Evolutionary conservation across 35 echinoderm and acorn worm species (phyloP), one percentile per base, ranked within the genome.

Genomic region (Heliocidaris erythrogramma): DNA sequence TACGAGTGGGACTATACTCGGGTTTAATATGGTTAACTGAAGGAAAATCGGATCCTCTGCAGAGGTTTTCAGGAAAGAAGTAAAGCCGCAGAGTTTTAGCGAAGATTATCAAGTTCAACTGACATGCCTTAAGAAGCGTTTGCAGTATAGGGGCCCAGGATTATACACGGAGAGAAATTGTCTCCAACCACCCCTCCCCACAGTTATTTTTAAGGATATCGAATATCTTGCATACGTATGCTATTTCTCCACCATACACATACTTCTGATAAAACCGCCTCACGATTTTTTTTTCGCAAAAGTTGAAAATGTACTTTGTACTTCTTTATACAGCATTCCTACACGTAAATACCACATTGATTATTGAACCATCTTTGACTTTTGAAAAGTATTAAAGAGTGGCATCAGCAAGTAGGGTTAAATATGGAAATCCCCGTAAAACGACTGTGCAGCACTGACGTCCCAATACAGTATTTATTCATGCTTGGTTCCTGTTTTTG

Each of bases 1-100:
- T 78, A 78, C 65, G 65, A 78, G 65, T 78, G 65, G 65, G 65
- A 78, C 65, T 78, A 78, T 78, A 78, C 65, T 78, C 21, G 65
- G 65, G 65, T n/a, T 42, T 78, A 78, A 78, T 78, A 78, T 78
- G 21, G 65, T 24, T 78, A 78, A 78, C 65, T 78, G 17, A n/a
- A 78, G 65, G 65, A 78, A 78, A 78, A 78, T 78, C 65, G 65
- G 65, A 78, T 78, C 65, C 27, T 78, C 14, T 78, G 65, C 65
- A 78, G 24, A 78, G 65, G 14, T 78, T 78, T 78, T 78, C 65
- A 78, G 65, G 65, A 78, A 78, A 78, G 65, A 78, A 78, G 65
- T 78, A 78, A 78, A 78, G 65, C 65, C 65, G 65, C 65, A 78
- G 65, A 78, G 65, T 78, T 27, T 78, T 7, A 78, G 21, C 18